These are phyloP conservation scores for Oligia strigilis DNA, from an alignment of 2,888 invertebrate genomes.

Conservation along the genomic window DNA sequence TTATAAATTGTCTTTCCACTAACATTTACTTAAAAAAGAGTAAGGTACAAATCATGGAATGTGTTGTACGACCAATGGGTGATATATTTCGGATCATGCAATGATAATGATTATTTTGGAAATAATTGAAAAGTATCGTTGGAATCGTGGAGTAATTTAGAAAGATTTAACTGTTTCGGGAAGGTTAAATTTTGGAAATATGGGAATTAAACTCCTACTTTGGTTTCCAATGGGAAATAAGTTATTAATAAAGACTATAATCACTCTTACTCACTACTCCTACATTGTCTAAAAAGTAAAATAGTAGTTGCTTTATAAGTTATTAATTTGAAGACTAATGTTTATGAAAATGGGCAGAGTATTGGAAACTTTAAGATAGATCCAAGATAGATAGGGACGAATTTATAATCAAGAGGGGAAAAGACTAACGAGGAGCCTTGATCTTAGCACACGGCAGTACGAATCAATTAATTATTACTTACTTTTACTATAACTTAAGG, in stretches of 20 bases:
- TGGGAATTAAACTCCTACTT: neutral
- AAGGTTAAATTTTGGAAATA: neutral
- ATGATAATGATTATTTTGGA: conserved; percentile 50
- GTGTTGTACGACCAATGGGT: conserved; percentile 59
- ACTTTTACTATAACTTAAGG: neutral
- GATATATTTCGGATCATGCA: conserved; percentile 61
- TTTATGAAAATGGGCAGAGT: neutral
- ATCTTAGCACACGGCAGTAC: neutral
- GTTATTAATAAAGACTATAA: neutral
- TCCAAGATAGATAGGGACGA: neutral
- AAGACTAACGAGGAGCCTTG: neutral
- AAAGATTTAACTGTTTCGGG: neutral
- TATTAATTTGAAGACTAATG: neutral
- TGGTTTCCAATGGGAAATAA: neutral
- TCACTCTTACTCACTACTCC: neutral
- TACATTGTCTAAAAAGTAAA: neutral
- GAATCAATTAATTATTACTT: neutral
- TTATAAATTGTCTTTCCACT: conserved; percentile 83
- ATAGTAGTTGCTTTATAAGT: neutral
- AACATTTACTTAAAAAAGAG: conserved; percentile 50
- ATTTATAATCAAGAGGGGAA: neutral
- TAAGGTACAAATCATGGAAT: conserved; percentile 47
- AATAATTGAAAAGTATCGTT: conserved; percentile 5
- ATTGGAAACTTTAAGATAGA: neutral
- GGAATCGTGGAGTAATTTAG: neutral